A percentile compares a stretch with the other conserved stretches of the same genome.
Evolutionary conservation across 2,888 invertebrate genomes (phyloP).

Genomic region (Synergus japonicus): DNA sequence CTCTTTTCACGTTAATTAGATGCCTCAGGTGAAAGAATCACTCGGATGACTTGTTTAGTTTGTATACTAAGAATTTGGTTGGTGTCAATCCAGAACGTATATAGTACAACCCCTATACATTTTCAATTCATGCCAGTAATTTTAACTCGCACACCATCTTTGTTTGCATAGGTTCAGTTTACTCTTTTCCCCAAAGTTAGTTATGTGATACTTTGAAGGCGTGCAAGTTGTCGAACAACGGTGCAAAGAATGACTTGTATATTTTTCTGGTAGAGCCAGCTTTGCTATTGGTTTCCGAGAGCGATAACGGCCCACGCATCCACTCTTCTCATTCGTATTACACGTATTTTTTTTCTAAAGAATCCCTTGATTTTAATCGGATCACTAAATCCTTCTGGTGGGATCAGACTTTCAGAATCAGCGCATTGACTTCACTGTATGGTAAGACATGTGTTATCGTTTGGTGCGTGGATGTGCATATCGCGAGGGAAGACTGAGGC

Average conservation of each 20-base stretch:
- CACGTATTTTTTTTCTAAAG: neutral
- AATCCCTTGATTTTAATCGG: slow-evolving; percentile 5
- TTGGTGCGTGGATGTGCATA: neutral
- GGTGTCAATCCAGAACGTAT: neutral
- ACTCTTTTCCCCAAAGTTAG: neutral
- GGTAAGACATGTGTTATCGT: too few relatives aligned
- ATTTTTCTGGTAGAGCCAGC: neutral
- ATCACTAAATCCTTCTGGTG: neutral
- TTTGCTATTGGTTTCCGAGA: neutral
- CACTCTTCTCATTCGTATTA: neutral
- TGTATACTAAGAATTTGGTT: neutral
- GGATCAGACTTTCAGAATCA: neutral
- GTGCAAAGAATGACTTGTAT: neutral
- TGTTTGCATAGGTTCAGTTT: neutral
- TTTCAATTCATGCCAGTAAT: neutral
- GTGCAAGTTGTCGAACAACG: neutral
- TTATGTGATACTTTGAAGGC: neutral
- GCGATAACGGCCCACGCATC: neutral
- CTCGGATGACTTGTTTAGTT: neutral
- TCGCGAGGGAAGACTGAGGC: neutral
- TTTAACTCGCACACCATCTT: neutral
- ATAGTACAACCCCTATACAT: neutral
- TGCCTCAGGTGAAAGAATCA: neutral
- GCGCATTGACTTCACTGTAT: neutral
- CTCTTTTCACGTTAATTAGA: neutral